Evolutionary conservation across 2,797 vertebrate species (phyloP), one percentile per base, ranked within the genome.

Genomic region (Argya squamiceps): DNA sequence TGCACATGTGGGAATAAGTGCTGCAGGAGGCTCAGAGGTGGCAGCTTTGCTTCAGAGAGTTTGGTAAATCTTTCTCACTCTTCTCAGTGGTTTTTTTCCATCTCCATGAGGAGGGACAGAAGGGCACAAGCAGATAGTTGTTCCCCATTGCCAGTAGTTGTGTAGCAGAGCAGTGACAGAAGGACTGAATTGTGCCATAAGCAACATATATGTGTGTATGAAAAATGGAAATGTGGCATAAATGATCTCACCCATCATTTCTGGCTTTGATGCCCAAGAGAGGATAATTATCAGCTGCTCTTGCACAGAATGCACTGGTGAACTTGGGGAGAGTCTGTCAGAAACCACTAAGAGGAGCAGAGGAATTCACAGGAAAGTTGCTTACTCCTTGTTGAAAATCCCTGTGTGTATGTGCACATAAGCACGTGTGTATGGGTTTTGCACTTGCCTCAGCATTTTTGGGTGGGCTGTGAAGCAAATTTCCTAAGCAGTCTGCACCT

Each of bases 401-500:
- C 16, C 19, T 70, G 13, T 39, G 1, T 74, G 12, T 64, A 60
- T 32, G 19, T 67, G 62, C 76, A 34, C 21, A 4, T 47, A 32
- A 60, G 64, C 14, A 8, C 3, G 3, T 26, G 26, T 34, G 47
- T 17, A 32, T 47, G 50, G 77, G 20, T 12, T 89, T 89, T 78
- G 58, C 60, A 64, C 76, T 91, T 89, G 73, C 32, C 62, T 95
- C 79, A 60, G 88, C 41, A 0, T 56, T 94, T 92, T 70, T 43
- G 37, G 76, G 65, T 79, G 52, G 55, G 32, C 44, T 85, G 29
- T 67, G 76, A 81, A 85, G 63, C 47, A 75, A 81, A 81, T 93
- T 92, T 93, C 58, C 23, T 15, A 67, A 92, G 71, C 50, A 74
- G 34, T 44, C 62, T 81, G 69, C 18, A 67, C 63, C 69, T 93